Evolutionary conservation across 2,888 invertebrate species (phyloP).

Genomic region (Hirtodrosophila trivittata): DNA sequence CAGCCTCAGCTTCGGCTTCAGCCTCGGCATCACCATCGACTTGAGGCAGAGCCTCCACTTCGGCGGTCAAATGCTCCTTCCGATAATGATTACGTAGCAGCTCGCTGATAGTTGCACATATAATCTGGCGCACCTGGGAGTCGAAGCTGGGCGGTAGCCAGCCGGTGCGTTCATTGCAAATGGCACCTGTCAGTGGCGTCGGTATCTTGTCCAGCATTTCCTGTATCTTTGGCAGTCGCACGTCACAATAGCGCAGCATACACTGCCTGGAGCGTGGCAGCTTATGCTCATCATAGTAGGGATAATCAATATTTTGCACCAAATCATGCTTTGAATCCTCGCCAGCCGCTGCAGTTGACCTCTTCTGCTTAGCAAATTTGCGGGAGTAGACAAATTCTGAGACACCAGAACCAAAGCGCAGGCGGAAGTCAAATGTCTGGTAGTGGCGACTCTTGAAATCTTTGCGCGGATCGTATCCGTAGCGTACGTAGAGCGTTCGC

Average conservation of each 20-base stretch:
- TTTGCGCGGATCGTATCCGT: slow-evolving; percentile 95
- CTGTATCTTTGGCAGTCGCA: slow-evolving; percentile 91
- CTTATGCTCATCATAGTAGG: slow-evolving; percentile 88
- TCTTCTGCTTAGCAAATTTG: slow-evolving; percentile 67
- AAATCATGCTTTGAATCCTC: slow-evolving; percentile 76
- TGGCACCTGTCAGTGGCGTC: slow-evolving; percentile 85
- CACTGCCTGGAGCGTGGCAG: slow-evolving; percentile 93
- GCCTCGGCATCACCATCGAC: slow-evolving; percentile 55
- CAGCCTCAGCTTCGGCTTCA: slow-evolving; percentile 36
- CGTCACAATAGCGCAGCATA: slow-evolving; percentile 95
- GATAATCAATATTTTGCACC: slow-evolving; percentile 81
- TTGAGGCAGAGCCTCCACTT: slow-evolving; percentile 76
- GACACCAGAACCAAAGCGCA: slow-evolving; percentile 82
- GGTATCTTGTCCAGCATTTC: slow-evolving; percentile 89
- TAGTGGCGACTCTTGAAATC: slow-evolving; percentile 91
- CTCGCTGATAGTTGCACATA: slow-evolving; percentile 87
- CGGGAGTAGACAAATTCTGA: slow-evolving; percentile 79
- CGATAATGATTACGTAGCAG: slow-evolving; percentile 81
- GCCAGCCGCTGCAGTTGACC: slow-evolving; percentile 20
- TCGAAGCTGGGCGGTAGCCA: slow-evolving; percentile 91
- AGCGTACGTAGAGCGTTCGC: slow-evolving; percentile 94
- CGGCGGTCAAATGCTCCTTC: slow-evolving; percentile 78
- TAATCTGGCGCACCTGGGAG: slow-evolving; percentile 89
- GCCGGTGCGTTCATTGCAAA: slow-evolving; percentile 90
- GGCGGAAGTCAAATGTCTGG: slow-evolving; percentile 94